phyloP scores from a whole-genome alignment of 2,113 vertebrate species.

The Rhipidura dahli region DNA sequence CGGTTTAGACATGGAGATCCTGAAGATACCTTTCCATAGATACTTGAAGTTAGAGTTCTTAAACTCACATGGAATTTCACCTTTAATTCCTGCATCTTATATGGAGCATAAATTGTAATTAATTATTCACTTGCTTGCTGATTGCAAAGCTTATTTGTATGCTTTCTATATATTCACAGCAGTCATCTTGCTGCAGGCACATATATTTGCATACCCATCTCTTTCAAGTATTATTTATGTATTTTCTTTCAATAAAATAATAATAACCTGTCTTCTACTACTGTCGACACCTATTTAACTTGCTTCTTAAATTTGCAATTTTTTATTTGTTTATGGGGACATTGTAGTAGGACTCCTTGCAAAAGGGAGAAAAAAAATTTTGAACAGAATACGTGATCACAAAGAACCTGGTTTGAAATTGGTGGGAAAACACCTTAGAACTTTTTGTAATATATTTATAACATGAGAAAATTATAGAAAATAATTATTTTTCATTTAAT shows the following conservation, averaged over 20 bases:
- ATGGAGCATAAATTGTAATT: background rate
- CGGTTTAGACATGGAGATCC: background rate
- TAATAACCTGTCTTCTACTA: background rate
- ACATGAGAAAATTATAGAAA: background rate
- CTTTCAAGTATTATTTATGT: background rate
- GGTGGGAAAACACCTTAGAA: background rate
- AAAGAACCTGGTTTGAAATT: background rate
- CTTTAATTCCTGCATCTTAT: background rate
- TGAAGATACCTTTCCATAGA: background rate
- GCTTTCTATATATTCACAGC: background rate
- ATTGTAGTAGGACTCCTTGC: background rate
- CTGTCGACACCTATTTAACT: background rate
- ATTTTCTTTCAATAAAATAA: background rate
- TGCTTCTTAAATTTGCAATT: background rate
- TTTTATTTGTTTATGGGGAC: background rate
- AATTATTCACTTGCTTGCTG: background rate
- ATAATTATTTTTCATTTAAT: background rate
- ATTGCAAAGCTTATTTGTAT: background rate
- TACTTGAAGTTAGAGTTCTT: background rate
- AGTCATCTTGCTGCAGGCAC: background rate
- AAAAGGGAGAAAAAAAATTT: background rate
- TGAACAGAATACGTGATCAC: background rate
- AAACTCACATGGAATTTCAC: background rate
- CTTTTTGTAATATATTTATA: background rate
- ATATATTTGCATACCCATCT: background rate